phyloP scores from a whole-genome alignment of 2,888 invertebrate genomes.

The Eugnorisma glareosa region DNA sequence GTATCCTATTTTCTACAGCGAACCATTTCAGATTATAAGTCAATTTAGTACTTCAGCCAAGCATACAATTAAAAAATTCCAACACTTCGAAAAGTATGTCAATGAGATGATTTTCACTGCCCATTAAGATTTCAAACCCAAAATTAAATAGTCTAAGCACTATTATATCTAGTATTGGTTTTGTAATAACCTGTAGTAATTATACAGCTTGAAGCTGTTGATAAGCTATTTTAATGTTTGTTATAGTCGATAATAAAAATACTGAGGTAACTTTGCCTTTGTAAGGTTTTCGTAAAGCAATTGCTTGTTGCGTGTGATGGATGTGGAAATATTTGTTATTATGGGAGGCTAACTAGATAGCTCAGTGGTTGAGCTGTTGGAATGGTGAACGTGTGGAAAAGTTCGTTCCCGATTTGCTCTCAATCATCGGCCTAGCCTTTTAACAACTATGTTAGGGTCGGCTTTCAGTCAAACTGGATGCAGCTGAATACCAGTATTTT shows the following conservation, averaged over 20 bases:
- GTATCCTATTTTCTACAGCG: too few relatives aligned
- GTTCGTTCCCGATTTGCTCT: neutral
- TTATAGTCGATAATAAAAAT: conserved; percentile 44
- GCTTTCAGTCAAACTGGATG: too few relatives aligned
- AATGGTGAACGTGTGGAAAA: neutral
- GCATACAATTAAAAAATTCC: neutral
- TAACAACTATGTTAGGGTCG: too few relatives aligned
- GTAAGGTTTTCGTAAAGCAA: conserved; percentile 39
- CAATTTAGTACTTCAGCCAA: neutral
- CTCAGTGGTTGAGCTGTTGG: neutral
- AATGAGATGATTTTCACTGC: conserved; percentile 36
- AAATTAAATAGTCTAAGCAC: conserved; percentile 27
- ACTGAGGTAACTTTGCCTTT: conserved; percentile 12
- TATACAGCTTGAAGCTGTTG: conserved; percentile 25
- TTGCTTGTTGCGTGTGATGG: conserved; percentile 19
- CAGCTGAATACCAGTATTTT: too few relatives aligned
- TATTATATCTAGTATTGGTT: conserved; percentile 33
- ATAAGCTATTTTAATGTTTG: conserved; percentile 27
- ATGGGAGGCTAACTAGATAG: neutral
- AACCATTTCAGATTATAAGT: neutral
- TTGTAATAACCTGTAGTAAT: conserved; percentile 46
- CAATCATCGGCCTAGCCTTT: too few relatives aligned
- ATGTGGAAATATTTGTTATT: conserved; percentile 28
- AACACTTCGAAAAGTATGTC: conserved; percentile 31
- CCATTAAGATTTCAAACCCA: conserved; percentile 16